Evolutionary conservation across 2,888 invertebrate genomes (phyloP).

Genomic region (Charanyca ferruginea): DNA sequence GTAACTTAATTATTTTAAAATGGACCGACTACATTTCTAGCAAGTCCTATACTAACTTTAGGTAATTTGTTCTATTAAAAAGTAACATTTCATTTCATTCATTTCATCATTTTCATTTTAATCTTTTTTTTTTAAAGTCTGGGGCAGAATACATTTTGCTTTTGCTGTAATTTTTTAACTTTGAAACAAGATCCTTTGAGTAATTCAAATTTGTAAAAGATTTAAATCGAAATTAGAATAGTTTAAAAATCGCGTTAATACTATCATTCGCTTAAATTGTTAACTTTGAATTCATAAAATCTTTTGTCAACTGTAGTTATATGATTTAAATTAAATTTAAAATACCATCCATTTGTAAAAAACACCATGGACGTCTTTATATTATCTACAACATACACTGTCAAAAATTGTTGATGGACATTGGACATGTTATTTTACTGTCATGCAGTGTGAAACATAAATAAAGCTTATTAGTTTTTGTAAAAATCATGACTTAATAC

Average conservation of each 20-base stretch:
- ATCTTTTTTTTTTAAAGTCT: too few relatives aligned
- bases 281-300: not conserved
- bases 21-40: too few relatives aligned
- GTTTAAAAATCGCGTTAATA: not conserved
- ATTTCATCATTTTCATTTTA: too few relatives aligned
- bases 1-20: too few relatives aligned
- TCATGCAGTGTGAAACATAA: conserved; percentile 91
- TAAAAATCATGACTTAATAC: conserved; percentile 90
- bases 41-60: too few relatives aligned
- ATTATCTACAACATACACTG: conserved; percentile 72
- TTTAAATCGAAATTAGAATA: not conserved
- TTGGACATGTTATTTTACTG: conserved; percentile 91
- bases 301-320: not conserved
- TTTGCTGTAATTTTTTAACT: not conserved
- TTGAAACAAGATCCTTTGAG: conserved; percentile 8
- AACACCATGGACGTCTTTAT: conserved; percentile 35
- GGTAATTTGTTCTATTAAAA: too few relatives aligned
- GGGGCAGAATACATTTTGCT: conserved; percentile 18
- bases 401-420: conserved; percentile 89
- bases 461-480: conserved; percentile 90
- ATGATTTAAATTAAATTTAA: conserved; percentile 1
- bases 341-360: conserved; percentile 7
- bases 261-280: not conserved
- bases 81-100: too few relatives aligned
- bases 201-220: accelerated